These are phyloP conservation scores for Contarinia nasturtii DNA, from an alignment of 1,140 invertebrate species.

Conservation along the genomic window DNA sequence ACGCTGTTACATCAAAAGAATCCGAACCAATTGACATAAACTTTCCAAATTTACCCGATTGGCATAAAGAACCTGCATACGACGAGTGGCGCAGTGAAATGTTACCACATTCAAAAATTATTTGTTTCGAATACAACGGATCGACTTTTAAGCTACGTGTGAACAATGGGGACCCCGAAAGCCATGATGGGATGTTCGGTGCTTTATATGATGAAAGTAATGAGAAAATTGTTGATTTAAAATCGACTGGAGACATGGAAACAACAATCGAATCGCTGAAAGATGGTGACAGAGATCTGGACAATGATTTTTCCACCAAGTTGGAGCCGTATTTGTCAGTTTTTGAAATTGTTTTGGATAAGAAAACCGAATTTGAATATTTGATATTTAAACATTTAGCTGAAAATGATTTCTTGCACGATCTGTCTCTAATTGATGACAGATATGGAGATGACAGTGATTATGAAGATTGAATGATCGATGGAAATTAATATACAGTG, in stretches of 20 bases:
- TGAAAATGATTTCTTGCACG: not conserved
- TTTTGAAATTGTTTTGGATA: not conserved
- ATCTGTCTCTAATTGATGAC: not conserved
- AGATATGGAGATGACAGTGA: not conserved
- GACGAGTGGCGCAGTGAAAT: too few species aligned
- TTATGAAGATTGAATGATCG: not conserved
- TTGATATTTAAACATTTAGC: not conserved
- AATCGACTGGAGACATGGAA: not conserved
- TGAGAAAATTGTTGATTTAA: not conserved
- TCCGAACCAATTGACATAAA: too few species aligned
- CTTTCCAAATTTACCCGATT: too few species aligned
- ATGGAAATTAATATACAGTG: too few species aligned
- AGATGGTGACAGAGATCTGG: not conserved
- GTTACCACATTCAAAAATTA: not conserved
- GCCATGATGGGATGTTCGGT: not conserved
- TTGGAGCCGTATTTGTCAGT: not conserved
- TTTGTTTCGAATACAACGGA: not conserved
- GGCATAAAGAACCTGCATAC: too few species aligned
- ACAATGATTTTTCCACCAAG: not conserved
- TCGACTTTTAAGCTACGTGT: not conserved
- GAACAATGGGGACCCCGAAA: not conserved
- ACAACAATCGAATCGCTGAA: not conserved
- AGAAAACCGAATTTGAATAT: not conserved
- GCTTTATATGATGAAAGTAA: not conserved
- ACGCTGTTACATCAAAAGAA: too few species aligned